Base-by-base conservation (phyloP, 2,888 invertebrate genomes). In the Ormyrus rosae region DNA sequence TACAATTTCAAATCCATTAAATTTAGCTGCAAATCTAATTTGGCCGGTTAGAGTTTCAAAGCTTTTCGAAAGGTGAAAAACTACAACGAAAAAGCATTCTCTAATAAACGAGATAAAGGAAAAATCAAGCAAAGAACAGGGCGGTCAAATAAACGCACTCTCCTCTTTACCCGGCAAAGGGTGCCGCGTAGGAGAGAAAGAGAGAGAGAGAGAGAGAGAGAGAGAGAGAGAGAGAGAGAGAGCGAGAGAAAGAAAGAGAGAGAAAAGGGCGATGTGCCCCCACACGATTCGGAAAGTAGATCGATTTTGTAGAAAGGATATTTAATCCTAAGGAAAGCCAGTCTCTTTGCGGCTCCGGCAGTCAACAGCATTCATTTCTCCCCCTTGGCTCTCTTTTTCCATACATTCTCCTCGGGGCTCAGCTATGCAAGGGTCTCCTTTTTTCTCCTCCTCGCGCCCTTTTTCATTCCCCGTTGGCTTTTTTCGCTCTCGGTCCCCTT, bases 241-340 rank as follows among this genome's bases (percentile, higher is more conserved):
- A n/a, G n/a, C n/a, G n/a, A n/a, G n/a, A n/a, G n/a, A n/a, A n/a
- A n/a, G n/a, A 34, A 2, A 34, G 34, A 34, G 34, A 34, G 34
- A 34, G 34, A 34, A 2, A 34, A 34, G 34, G 34, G 3, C 34
- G 34, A 34, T 4, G 34, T 4, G 0, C 34, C 34, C 34, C 34
- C 34, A 2, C 34, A 34, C 34, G 45, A 60, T 80, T 80, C 53
- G 64, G 60, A 73, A 70, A 65, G 65, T 70, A 48, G 67, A 80
- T 80, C 80, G 76, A 80, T 80, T 76, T 76, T 67, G 75, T 71
- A 76, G 67, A 72, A 76, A 76, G 76, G 76, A 45, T 63, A 71
- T 76, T 80, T 72, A 80, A 68, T 74, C 61, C 67, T 10, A 48
- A 55, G 67, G 6, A 60, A 67, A 55, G 75, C 48, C n/a, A 11